phyloP scores from a whole-genome alignment of 2,888 invertebrate genomes.

The Plemyria rubiginata region DNA sequence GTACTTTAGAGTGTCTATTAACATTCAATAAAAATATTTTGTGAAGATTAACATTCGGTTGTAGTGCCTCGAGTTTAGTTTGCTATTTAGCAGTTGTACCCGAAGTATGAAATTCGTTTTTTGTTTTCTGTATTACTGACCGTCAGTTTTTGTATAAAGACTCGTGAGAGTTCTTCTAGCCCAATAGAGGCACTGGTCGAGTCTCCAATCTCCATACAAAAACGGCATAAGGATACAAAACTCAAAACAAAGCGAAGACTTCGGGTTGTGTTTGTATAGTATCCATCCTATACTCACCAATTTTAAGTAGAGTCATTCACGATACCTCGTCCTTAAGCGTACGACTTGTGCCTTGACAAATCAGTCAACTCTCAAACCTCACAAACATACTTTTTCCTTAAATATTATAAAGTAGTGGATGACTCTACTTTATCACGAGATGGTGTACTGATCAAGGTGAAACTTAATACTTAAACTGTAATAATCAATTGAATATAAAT shows the following conservation, averaged over 20 bases:
- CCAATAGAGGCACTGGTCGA: too few species aligned
- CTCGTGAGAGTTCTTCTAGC: too few species aligned
- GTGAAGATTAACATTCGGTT: constrained; percentile 10
- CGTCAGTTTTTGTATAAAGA: too few species aligned
- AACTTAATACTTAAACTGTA: constrained; percentile 17
- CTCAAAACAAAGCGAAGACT: too few species aligned
- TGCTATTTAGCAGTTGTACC: constrained; percentile 29
- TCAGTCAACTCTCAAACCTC: background rate
- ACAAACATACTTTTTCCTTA: too few species aligned
- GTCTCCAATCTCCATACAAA: too few species aligned
- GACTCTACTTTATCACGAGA: constrained; percentile 43
- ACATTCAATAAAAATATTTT: constrained; percentile 16
- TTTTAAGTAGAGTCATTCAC: constrained; percentile 35
- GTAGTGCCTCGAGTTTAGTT: constrained; percentile 16
- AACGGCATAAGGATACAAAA: too few species aligned
- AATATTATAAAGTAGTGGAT: constrained; percentile 20
- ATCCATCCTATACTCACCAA: constrained; percentile 26
- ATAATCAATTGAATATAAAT: constrained; percentile 2
- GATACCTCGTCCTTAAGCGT: constrained; percentile 1
- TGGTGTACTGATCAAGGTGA: constrained; percentile 37
- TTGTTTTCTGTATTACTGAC: too few species aligned
- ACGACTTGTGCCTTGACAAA: constrained; percentile 14
- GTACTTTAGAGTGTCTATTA: background rate
- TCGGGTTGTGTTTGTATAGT: constrained; percentile 21
- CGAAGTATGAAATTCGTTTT: too few species aligned